Conservation (phyloP, 2,797 vertebrate genomes). For the Toxotes lorentzi region DNA sequence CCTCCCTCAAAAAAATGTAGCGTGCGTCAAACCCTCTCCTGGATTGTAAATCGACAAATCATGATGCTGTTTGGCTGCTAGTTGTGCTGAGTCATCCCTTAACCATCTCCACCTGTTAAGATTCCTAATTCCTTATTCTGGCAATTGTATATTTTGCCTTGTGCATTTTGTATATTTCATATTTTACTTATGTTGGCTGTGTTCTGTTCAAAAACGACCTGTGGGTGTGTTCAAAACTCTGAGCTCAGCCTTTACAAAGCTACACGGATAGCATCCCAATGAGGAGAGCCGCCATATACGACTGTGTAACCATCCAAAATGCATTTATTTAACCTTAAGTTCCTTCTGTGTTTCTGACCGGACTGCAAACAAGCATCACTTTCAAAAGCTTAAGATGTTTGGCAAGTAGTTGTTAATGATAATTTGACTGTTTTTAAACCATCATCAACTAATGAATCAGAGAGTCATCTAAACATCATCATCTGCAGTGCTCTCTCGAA, state of each 20-base stretch:
- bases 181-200: neutral
- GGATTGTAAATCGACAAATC: neutral
- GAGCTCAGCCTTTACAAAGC: slow-evolving; percentile 3
- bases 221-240: neutral
- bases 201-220: neutral
- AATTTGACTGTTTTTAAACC: neutral
- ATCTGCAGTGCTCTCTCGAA: slow-evolving; percentile 22
- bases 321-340: neutral
- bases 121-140: neutral
- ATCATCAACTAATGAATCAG: slow-evolving; percentile 29
- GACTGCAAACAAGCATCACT: neutral
- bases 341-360: neutral
- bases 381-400: slow-evolving; percentile 15
- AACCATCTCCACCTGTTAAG: neutral
- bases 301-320: neutral
- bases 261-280: neutral
- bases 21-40: neutral
- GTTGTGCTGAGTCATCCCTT: neutral
- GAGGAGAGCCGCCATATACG: neutral
- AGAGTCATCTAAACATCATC: slow-evolving; percentile 30
- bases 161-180: neutral
- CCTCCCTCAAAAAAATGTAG: neutral
- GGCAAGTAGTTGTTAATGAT: slow-evolving; percentile 6
- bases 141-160: neutral
- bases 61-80: neutral